Conservation (phyloP, 2,797 vertebrate species). For the Alosa sapidissima region DNA sequence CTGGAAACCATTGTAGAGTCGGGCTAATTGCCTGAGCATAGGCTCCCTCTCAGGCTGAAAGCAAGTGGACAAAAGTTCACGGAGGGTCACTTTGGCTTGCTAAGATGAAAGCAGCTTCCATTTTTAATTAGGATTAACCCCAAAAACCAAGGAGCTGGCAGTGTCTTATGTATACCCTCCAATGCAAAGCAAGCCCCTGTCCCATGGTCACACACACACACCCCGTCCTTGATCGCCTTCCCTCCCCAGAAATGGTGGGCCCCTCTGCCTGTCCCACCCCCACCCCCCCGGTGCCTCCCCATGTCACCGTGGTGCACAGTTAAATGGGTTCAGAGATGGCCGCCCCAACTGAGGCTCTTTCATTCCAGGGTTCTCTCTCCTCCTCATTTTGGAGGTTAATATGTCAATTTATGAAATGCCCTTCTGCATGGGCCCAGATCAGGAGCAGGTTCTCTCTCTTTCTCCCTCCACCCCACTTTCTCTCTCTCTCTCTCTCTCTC, state of each 20-base stretch:
- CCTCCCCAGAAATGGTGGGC: conserved; percentile 34
- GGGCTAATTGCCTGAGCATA: conserved; percentile 71
- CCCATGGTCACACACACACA: conserved; percentile 40
- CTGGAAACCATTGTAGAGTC: conserved; percentile 71
- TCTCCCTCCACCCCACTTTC: conserved; percentile 30
- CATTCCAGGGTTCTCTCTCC: conserved; percentile 61
- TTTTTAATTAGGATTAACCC: conserved; percentile 80
- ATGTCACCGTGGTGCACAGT: conserved; percentile 43
- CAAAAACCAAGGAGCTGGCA: conserved; percentile 71
- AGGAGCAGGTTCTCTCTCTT: conserved; percentile 24
- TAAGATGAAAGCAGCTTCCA: conserved; percentile 76
- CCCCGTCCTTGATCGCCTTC: conserved; percentile 39
- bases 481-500: conserved; percentile 9
- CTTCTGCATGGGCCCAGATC: conserved; percentile 48
- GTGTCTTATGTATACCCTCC: conserved; percentile 58
- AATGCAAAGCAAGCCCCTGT: conserved; percentile 35
- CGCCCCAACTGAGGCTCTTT: conserved; percentile 66
- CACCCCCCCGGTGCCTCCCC: conserved; percentile 19
- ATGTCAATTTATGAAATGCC: conserved; percentile 66
- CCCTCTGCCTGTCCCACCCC: conserved; percentile 39
- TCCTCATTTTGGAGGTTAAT: conserved; percentile 72
- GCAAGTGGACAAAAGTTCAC: conserved; percentile 79
- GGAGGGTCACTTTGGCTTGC: conserved; percentile 74
- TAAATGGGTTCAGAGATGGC: conserved; percentile 70
- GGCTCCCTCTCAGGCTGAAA: conserved; percentile 74